Evolutionary conservation across 1,140 invertebrate species (phyloP).

Genomic region (Caenorhabditis latens): DNA sequence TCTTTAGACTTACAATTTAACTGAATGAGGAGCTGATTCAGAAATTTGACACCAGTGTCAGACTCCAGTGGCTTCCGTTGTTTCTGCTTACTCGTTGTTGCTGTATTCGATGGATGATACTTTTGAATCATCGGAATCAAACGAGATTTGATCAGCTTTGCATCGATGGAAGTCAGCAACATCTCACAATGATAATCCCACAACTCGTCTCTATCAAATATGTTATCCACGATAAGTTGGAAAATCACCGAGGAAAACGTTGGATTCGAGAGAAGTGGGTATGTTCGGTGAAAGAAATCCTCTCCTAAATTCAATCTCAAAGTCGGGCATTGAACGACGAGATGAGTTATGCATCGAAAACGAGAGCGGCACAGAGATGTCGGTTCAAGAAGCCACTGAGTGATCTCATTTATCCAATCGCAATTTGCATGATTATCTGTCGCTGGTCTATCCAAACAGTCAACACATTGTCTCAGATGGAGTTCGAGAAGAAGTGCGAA

Average conservation of each 20-base stretch:
- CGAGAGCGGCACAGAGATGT: conserved; percentile 39
- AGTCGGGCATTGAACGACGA: background rate
- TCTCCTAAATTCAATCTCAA: background rate
- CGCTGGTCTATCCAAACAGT: background rate
- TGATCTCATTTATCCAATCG: conserved; percentile 38
- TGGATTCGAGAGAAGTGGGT: conserved; percentile 14
- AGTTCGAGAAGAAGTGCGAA: conserved; percentile 59
- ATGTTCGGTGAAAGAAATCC: conserved; percentile 27
- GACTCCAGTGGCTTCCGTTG: background rate
- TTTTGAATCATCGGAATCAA: conserved; percentile 24
- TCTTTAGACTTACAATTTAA: background rate
- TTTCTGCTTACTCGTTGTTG: background rate
- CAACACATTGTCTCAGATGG: conserved; percentile 29
- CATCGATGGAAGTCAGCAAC: background rate
- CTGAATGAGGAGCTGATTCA: conserved; percentile 28
- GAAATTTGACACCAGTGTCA: background rate
- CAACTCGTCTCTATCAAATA: conserved; percentile 13
- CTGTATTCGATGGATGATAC: background rate
- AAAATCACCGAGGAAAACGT: conserved; percentile 4
- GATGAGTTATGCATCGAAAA: conserved; percentile 40
- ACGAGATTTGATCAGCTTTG: background rate
- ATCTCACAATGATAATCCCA: conserved; percentile 20
- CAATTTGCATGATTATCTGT: conserved; percentile 23
- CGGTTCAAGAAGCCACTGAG: conserved; percentile 15
- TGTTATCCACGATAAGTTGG: conserved; percentile 32